These are phyloP conservation scores for Fukomys damarensis DNA, from an alignment of 2,113 vertebrate genomes.

Conservation along the genomic window DNA sequence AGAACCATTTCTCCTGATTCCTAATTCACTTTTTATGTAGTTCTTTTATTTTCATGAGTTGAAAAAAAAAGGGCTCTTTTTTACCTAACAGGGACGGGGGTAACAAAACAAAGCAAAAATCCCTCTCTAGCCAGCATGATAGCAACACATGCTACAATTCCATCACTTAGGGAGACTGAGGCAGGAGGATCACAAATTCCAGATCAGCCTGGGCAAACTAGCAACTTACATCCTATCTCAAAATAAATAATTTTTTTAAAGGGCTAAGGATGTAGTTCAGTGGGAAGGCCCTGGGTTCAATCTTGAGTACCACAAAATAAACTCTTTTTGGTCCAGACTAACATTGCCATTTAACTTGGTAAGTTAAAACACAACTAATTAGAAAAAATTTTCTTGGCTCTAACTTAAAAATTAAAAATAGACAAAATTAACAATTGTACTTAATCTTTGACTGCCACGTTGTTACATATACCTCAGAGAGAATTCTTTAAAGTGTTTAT, in stretches of 20 bases:
- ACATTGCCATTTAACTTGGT: background rate
- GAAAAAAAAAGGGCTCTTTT: no score
- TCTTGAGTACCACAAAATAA: background rate
- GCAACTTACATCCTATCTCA: background rate
- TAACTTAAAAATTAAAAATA: conserved; percentile 53
- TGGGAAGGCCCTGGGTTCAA: background rate
- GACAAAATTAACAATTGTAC: background rate
- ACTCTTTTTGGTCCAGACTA: conserved; percentile 4
- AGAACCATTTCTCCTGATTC: background rate
- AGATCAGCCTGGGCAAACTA: background rate
- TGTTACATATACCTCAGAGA: conserved; percentile 23
- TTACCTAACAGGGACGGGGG: background rate
- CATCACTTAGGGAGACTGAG: background rate
- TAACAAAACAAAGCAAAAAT: background rate
- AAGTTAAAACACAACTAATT: conserved; percentile 44
- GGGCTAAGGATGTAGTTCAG: background rate
- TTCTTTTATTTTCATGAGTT: background rate
- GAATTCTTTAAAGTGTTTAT: conserved; percentile 8
- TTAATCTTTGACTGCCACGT: background rate
- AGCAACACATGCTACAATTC: background rate
- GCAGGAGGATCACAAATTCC: background rate
- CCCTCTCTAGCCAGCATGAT: background rate
- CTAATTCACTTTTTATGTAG: background rate
- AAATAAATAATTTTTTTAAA: background rate
- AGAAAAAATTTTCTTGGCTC: conserved; percentile 32